Conservation (phyloP, 1,140 invertebrate species). For the Bactericera cockerelli region DNA sequence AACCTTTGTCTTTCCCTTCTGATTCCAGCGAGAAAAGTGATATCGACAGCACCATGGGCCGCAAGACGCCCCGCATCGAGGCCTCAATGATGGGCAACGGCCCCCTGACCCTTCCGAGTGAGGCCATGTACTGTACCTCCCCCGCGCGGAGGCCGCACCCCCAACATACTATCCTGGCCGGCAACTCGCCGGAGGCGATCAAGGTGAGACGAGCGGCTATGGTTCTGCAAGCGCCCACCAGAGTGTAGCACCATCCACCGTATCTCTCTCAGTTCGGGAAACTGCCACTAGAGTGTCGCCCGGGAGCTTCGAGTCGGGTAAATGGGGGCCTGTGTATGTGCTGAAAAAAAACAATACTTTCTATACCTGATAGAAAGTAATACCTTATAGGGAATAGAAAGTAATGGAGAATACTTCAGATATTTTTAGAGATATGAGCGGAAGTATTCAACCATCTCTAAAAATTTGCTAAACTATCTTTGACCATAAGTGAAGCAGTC, state of each 20-base stretch:
- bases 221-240: conserved; percentile 59
- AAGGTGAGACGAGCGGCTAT: conserved; percentile 62
- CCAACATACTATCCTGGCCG: conserved; percentile 24
- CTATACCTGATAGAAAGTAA: too few species aligned
- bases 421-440: too few species aligned
- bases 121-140: conserved; percentile 38
- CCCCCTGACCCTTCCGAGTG: conserved; percentile 34
- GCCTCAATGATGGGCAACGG: conserved; percentile 20
- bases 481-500: too few species aligned
- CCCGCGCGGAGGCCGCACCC: conserved; percentile 16
- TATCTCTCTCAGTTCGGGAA: too few species aligned
- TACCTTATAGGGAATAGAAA: too few species aligned
- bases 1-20: conserved; percentile 14
- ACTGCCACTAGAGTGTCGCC: too few species aligned
- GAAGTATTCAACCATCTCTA: too few species aligned
- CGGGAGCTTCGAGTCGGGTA: too few species aligned
- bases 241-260: conserved; percentile 53
- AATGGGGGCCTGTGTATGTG: too few species aligned
- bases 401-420: too few species aligned
- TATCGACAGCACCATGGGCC: conserved; percentile 28
- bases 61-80: conserved; percentile 20
- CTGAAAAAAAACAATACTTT: too few species aligned
- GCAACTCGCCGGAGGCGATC: conserved; percentile 47
- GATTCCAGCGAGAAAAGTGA: conserved; percentile 38
- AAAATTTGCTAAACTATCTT: too few species aligned